Base-by-base conservation (phyloP, 2,797 vertebrate genomes). In the Poeciliopsis gracilis region DNA sequence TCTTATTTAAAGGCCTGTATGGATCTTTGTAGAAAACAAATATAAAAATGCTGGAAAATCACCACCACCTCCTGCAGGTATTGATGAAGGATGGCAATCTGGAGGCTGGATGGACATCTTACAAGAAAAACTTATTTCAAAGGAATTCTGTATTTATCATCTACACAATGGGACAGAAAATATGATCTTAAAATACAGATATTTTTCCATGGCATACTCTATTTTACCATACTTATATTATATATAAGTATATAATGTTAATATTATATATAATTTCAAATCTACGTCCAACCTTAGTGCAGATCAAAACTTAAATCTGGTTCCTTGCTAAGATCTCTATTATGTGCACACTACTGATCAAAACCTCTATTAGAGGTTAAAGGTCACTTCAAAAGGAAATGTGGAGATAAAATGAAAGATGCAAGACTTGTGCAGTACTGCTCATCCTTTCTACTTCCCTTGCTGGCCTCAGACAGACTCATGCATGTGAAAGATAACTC, bases 401-500 rank as follows among this genome's bases (percentile, higher is more conserved):
- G 30, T 30, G 11, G 16, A 59, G 38, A 55, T 16, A 61, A 75
- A 43, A 73, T 15, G n/a, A 30, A 43, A 43, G 15, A 6, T 2
- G 43, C n/a, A 59, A 75, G 67, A 9, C 41, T 70, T 28, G 28
- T 57, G 8, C 15, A 45, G 41, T 75, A 55, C 36, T 43, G 38
- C 41, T 72, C 51, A 47, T 57, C 51, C 36, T 9, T 38, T 82
- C 53, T 55, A 70, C 36, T 57, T 79, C 77, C 73, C 36, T 63
- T 4, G 30, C n/a, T 36, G 72, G 53, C 76, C 59, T 12, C 25
- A 76, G 85, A 7, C 59, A 74, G 59, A 85, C 75, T 76, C 43
- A 7, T 57, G 45, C 71, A 43, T 20, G 23, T 67, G 59, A 1
- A 72, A 46, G 78, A 89, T 70, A 75, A 75, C 63, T 90, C 82